A percentile compares a stretch with the other conserved stretches of the same genome.
phyloP scores from a whole-genome alignment of 2,113 vertebrate species.

The Cottus gobio region DNA sequence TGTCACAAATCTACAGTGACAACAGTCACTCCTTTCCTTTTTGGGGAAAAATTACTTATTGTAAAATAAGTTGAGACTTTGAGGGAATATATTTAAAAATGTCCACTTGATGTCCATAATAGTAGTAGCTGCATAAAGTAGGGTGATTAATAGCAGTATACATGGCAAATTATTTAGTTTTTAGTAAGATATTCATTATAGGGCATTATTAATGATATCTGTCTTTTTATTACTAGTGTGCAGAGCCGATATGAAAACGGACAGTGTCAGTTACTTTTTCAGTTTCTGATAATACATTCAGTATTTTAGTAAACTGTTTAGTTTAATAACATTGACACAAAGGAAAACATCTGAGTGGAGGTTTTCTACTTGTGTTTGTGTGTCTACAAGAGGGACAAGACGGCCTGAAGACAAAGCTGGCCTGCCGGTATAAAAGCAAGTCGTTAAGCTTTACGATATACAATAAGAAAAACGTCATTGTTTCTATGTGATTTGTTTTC shows the following conservation, averaged over 20 bases:
- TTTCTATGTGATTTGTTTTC: background rate
- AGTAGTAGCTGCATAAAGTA: background rate
- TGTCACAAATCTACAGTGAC: background rate
- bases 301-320: background rate
- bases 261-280: too few relatives aligned
- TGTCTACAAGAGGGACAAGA: too few relatives aligned
- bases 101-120: background rate
- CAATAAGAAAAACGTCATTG: background rate
- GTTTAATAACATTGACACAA: too few relatives aligned
- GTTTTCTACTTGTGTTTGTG: too few relatives aligned
- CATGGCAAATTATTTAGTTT: background rate
- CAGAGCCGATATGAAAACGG: too few relatives aligned
- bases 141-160: background rate
- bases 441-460: background rate
- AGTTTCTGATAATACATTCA: background rate
- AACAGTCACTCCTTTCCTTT: background rate
- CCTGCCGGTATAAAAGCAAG: background rate
- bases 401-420: background rate
- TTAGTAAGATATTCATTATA: background rate
- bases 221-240: background rate
- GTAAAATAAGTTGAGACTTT: background rate
- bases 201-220: background rate
- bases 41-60: background rate
- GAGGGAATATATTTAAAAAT: background rate
- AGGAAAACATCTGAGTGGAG: too few relatives aligned